Percentiles rank a stretch among this genome's conserved stretches.
Conservation (phyloP, 1,140 invertebrate genomes). For the Nilaparvata lugens region DNA sequence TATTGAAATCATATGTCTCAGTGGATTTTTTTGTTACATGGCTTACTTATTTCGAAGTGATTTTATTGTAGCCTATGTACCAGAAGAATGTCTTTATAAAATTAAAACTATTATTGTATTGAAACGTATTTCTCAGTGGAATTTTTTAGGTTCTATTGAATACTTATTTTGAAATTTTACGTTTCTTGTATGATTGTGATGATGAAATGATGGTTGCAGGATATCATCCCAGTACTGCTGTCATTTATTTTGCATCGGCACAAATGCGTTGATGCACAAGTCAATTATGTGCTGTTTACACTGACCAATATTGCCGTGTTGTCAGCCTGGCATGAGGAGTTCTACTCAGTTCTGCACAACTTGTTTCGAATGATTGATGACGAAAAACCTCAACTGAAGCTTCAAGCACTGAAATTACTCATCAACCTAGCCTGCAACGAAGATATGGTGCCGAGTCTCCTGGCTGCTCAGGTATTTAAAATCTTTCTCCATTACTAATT, state of each 20-base stretch:
- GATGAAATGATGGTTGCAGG: conserved; percentile 28
- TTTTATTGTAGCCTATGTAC: too few species aligned
- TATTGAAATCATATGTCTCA: too few species aligned
- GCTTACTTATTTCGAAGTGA: too few species aligned
- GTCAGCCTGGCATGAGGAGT: conserved; percentile 39
- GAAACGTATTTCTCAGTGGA: too few species aligned
- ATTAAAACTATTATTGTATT: too few species aligned
- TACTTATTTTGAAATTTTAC: too few species aligned
- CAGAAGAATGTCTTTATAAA: too few species aligned
- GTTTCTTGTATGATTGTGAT: too few species aligned
- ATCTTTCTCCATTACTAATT: too few species aligned
- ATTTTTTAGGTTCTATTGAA: too few species aligned
- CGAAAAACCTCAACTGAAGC: conserved; percentile 33
- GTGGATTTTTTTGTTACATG: too few species aligned
- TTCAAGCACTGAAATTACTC: conserved; percentile 50
- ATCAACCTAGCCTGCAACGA: conserved; percentile 55
- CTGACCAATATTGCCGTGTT: conserved; percentile 42
- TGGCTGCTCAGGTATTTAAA: conserved; percentile 51
- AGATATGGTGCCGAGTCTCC: conserved; percentile 48
- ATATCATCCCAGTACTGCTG: conserved; percentile 37
- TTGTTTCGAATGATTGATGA: conserved; percentile 37
- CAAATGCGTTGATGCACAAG: conserved; percentile 16
- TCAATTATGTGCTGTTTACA: conserved; percentile 33
- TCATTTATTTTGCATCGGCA: conserved; percentile 30
- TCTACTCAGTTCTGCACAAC: conserved; percentile 35